Conservation (phyloP, 2,113 vertebrate genomes). For the Cichladusa arquata region DNA sequence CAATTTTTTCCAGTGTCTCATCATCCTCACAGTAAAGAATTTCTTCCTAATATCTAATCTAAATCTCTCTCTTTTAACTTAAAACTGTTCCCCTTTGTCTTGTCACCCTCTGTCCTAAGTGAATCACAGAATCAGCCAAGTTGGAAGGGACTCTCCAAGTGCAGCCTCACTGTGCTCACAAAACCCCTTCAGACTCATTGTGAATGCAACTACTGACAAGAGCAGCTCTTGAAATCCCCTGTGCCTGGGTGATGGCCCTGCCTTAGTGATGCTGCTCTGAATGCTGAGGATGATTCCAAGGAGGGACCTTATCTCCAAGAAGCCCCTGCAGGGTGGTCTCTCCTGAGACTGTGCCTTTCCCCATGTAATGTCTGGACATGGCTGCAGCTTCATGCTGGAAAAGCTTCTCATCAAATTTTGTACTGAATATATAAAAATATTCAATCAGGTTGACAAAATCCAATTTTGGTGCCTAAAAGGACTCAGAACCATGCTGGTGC, state of each 20-base stretch:
- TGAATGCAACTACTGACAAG: not conserved
- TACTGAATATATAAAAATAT: not conserved
- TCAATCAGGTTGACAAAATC: not conserved
- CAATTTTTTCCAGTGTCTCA: not conserved
- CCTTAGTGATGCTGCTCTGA: not conserved
- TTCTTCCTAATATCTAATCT: not conserved
- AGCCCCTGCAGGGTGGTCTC: not conserved
- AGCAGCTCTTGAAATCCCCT: not conserved
- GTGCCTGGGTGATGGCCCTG: not conserved
- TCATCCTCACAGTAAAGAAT: not conserved
- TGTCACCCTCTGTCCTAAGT: not conserved
- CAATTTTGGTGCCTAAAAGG: not conserved
- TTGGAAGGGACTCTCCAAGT: not conserved
- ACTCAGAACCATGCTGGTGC: accelerated
- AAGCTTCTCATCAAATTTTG: not conserved
- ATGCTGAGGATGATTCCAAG: not conserved
- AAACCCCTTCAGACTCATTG: not conserved
- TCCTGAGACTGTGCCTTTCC: not conserved
- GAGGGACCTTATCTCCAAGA: not conserved
- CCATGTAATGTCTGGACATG: not conserved
- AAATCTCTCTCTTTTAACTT: not conserved
- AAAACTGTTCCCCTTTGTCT: not conserved
- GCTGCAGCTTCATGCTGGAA: not conserved
- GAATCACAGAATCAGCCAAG: not conserved
- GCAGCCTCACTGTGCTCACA: not conserved